Percentiles rank a stretch among this genome's conserved stretches.
Conservation (phyloP, 2,113 vertebrate species). For the Cyphomyrus discorhynchus region DNA sequence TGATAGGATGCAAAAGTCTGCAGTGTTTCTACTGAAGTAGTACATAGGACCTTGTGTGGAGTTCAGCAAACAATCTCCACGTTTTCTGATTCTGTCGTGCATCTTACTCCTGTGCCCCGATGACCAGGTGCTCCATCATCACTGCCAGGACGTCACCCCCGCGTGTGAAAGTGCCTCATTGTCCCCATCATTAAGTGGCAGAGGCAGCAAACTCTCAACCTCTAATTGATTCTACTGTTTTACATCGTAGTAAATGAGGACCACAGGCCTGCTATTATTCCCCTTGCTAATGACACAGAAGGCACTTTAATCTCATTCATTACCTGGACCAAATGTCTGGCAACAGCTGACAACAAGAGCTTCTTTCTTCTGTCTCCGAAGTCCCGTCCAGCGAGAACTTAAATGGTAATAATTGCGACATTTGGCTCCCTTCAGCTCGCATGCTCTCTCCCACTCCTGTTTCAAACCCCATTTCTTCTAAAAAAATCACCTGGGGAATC, state of each 20-base stretch:
- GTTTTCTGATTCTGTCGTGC: not conserved
- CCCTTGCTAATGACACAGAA: conserved; percentile 30
- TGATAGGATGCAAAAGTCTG: not conserved
- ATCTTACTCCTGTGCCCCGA: not conserved
- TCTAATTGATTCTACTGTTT: conserved; percentile 27
- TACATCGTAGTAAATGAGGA: conserved; percentile 32
- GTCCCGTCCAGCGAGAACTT: not conserved
- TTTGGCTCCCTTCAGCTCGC: not conserved
- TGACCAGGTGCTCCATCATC: not conserved
- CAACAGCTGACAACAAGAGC: conserved; percentile 12
- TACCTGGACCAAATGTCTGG: conserved; percentile 29
- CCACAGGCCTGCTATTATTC: conserved; percentile 24
- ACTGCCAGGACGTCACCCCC: not conserved
- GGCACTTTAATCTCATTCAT: conserved; percentile 41
- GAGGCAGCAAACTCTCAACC: conserved; percentile 25
- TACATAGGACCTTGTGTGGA: not conserved
- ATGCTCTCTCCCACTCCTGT: not conserved
- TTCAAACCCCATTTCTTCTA: not conserved
- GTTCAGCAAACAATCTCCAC: not conserved
- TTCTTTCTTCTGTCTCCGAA: conserved; percentile 24
- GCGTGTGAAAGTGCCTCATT: conserved; percentile 18
- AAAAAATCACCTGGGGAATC: not conserved
- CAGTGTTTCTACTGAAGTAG: not conserved
- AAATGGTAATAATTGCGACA: not conserved
- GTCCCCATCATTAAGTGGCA: conserved; percentile 26